A percentile compares a stretch with the other conserved stretches of the same genome.
phyloP scores from a whole-genome alignment of 2,888 invertebrate species.

The Gryllus longicercus region DNA sequence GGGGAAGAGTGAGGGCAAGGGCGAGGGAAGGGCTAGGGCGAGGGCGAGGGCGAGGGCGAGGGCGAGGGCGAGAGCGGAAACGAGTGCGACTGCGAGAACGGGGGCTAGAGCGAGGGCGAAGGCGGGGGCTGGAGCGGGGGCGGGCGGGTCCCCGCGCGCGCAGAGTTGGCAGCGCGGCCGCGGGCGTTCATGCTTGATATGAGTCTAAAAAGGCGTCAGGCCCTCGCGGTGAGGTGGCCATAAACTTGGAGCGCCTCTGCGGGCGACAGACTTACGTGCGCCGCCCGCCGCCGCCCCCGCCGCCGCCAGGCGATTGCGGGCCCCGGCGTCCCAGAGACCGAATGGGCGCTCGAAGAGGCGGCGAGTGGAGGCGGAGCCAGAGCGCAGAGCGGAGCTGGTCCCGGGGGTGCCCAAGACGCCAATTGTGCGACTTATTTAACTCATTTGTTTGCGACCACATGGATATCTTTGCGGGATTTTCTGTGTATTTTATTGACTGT shows the following conservation, averaged over 20 bases:
- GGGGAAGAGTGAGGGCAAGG: not conserved
- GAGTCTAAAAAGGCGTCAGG: slow-evolving; percentile 2
- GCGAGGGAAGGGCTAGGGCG: not conserved
- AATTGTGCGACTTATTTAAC: too few species aligned
- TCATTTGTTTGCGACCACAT: too few species aligned
- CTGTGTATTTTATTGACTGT: too few species aligned
- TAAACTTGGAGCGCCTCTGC: not conserved
- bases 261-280: not conserved
- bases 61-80: not conserved
- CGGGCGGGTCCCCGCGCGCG: not conserved
- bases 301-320: not conserved
- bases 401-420: too few species aligned
- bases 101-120: not conserved
- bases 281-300: not conserved
- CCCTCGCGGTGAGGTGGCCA: not conserved
- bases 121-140: not conserved
- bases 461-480: too few species aligned
- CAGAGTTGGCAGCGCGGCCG: not conserved
- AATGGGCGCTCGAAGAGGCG: not conserved
- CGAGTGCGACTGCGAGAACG: not conserved
- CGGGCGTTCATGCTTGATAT: slow-evolving; percentile 17
- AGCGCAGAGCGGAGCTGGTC: too few species aligned
- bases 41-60: not conserved
- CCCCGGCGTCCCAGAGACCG: not conserved
- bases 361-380: too few species aligned